A percentile compares a stretch with the other conserved stretches of the same genome.
phyloP scores from a whole-genome alignment of 2,888 invertebrate species.

The Stramonita haemastoma region DNA sequence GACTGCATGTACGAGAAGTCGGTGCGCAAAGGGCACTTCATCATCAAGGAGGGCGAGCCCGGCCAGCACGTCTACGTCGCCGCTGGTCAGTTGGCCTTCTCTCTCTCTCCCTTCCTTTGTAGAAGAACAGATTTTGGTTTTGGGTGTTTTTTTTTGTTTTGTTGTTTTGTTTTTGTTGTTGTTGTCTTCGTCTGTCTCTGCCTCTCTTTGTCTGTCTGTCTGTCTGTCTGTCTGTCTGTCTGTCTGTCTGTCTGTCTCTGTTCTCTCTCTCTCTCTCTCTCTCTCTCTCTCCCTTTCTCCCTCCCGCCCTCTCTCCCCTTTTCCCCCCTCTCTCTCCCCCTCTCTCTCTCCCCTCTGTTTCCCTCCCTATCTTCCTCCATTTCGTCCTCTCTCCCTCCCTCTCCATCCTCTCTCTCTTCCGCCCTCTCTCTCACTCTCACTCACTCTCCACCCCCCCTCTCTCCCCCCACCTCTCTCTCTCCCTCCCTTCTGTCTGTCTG shows the following conservation, averaged over 20 bases:
- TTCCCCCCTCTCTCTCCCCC: neutral
- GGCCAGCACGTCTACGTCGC: constrained; percentile 93
- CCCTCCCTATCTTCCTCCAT: neutral
- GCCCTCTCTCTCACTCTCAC: too few species aligned
- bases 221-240: neutral
- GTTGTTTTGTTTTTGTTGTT: too few species aligned
- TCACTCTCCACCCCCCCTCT: neutral
- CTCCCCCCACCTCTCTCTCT: neutral
- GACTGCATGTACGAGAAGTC: constrained; percentile 88
- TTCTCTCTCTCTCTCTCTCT: neutral
- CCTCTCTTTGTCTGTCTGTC: neutral
- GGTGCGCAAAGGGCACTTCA: constrained; percentile 84
- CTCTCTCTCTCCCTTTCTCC: neutral
- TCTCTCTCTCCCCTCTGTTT: neutral
- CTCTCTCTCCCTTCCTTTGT: neutral
- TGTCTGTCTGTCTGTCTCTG: neutral
- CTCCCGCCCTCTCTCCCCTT: neutral
- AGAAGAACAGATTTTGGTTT: neutral
- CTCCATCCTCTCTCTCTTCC: too few species aligned
- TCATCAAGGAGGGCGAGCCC: constrained; percentile 88
- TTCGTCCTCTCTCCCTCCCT: neutral
- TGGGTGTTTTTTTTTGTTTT: neutral
- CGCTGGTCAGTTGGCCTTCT: too few species aligned
- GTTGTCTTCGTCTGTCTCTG: too few species aligned
- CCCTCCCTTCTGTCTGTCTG: too few species aligned